These are phyloP conservation scores for Callorhinus ursinus DNA, from an alignment of 2,113 vertebrate species.

Conservation along the genomic window DNA sequence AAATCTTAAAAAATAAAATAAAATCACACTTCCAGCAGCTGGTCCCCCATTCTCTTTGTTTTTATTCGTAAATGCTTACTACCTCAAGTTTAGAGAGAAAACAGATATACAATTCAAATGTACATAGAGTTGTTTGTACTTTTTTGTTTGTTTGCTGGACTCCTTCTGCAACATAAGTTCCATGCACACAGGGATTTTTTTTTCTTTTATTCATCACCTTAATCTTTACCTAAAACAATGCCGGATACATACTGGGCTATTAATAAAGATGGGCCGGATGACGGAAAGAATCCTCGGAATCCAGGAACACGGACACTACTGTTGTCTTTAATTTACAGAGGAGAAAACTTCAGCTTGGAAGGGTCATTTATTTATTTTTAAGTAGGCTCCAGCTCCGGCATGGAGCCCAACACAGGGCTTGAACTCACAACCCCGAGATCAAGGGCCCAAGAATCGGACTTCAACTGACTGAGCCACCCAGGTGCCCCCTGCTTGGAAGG, in stretches of 20 bases:
- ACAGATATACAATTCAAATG: background rate
- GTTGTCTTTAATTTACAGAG: background rate
- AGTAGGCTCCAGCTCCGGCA: background rate
- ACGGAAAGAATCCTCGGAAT: background rate
- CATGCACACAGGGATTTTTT: background rate
- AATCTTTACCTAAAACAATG: background rate
- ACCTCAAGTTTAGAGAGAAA: background rate
- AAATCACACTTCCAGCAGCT: background rate
- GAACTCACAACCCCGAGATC: background rate
- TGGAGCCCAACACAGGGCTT: background rate
- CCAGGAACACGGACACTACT: background rate
- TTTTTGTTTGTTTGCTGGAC: background rate
- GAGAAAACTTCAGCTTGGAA: background rate
- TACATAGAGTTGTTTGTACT: background rate
- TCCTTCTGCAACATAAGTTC: background rate
- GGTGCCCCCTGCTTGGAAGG: background rate
- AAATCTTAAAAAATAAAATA: background rate
- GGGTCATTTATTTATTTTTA: background rate
- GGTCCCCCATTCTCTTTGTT: background rate
- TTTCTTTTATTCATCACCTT: background rate
- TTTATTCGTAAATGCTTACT: background rate
- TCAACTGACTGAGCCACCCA: background rate
- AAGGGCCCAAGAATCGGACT: background rate
- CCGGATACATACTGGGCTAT: background rate
- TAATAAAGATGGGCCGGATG: background rate